Percentiles rank a stretch among this genome's conserved stretches.
phyloP scores from a whole-genome alignment of 2,113 vertebrate species.

The Octodon degus region DNA sequence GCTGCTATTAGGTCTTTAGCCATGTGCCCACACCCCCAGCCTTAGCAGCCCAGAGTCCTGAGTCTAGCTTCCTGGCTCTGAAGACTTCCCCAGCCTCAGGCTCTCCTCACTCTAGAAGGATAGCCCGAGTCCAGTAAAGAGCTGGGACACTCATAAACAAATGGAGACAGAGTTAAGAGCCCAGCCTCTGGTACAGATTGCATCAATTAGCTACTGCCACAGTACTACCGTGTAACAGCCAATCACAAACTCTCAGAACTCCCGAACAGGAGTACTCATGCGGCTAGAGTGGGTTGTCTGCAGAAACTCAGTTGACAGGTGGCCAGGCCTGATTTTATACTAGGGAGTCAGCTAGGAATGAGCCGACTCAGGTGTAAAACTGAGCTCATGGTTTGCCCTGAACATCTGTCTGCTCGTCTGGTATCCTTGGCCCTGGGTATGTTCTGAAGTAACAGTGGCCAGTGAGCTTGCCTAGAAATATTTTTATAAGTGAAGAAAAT shows the following conservation, averaged over 20 bases:
- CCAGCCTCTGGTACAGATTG: background rate
- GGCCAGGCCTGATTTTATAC: background rate
- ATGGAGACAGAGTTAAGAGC: background rate
- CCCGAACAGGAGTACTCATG: background rate
- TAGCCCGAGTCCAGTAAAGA: background rate
- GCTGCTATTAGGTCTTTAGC: background rate
- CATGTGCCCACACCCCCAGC: accelerated
- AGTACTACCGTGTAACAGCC: slow-evolving; percentile 34
- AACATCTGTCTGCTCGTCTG: background rate
- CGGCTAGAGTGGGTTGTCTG: background rate
- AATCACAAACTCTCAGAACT: background rate
- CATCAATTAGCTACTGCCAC: slow-evolving; percentile 25
- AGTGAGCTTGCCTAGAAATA: background rate
- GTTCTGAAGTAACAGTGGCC: background rate
- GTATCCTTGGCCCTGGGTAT: background rate
- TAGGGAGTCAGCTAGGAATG: background rate
- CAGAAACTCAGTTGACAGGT: background rate
- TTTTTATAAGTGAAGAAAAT: background rate
- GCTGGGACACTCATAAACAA: background rate
- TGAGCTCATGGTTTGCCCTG: background rate
- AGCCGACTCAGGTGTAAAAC: background rate
- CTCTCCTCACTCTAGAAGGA: background rate
- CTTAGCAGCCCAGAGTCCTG: background rate
- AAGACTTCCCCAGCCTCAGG: background rate
- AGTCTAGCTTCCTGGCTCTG: background rate